Evolutionary conservation across 1,140 invertebrate genomes (phyloP), one percentile per base, ranked within the genome.

Genomic region (Cylas formicarius): DNA sequence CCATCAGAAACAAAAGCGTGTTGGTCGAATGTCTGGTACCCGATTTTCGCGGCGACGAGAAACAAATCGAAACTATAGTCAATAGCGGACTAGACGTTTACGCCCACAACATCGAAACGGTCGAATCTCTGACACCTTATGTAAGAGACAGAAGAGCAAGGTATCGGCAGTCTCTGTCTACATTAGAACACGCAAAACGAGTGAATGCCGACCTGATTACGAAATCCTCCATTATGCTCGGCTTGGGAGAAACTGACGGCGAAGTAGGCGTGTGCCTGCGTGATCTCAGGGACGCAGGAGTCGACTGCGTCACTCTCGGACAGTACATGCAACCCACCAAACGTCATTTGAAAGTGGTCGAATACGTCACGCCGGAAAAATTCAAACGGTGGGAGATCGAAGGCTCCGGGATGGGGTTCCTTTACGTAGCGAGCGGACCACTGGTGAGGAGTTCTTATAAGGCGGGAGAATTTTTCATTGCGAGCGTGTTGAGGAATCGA

Each of bases 241-340:
- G 96, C 4, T 71, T 99, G 2, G 95, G 95, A 0, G 97, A 99
- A 73, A 90, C 81, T 1, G 93, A 98, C 62, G 77, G 84, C 38
- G 81, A 97, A 75, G 72, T 98, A 6, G 72, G 83, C 58, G 78
- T 88, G 71, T 90, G 92, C 6, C 76, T 97, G 74, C 75, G 76
- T 70, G 90, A 95, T 72, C 67, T 96, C 3, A 71, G 81, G 44
- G 62, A 68, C 11, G 80, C 71, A 21, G 84, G 82, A 18, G 95
- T 99, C 0, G 94, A 98, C 62, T 97, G 93, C 66, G 56, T 99
- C 0, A 99, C 97, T 1, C 69, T 99, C 5, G 97, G 97, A 0
- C 97, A 99, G 65, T 99, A 99, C 65, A 99, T 99, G 93, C 96
- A 99, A 66, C 95, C 96, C 1, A 98, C 95, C 2, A 97, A 96